Base-by-base conservation (phyloP, 2,797 vertebrate species). In the Brachyrhaphis roseni region DNA sequence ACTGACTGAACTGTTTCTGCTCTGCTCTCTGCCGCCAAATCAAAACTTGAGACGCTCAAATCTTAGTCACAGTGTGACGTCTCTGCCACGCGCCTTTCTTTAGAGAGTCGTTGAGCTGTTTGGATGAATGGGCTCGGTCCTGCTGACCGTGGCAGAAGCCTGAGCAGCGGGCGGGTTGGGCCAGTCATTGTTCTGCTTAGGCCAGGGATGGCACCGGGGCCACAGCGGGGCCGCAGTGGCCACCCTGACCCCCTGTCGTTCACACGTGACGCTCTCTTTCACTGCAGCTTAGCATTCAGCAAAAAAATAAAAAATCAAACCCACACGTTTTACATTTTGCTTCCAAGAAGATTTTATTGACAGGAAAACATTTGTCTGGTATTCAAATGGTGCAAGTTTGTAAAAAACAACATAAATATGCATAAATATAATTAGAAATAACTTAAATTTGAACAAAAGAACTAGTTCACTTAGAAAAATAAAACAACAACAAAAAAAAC, bases 341-440 rank as follows among this genome's bases (percentile, higher is more conserved):
- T 92, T 84, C 81, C 92, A 93, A 59, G 12, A 57, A 57, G 78
- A 84, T 70, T 95, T 95, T 95, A 95, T 96, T 94, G 88, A 93
- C 90, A 91, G 88, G 89, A 95, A 92, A 91, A 84, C 79, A 77
- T 83, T 79, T 84, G 86, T 85, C 71, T 89, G 82, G 84, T 79
- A 87, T 87, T 93, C 82, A 82, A 78, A 89, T 79, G 86, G 86
- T 86, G 85, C 86, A 90, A 88, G 92, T 84, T 87, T 81, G 73
- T 45, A 84, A 87, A 59, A 59, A 59, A 59, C 91, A 91, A 96
- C 94, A 96, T 96, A 96, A 96, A 96, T 96, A 96, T 89, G 93
- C 83, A 96, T 95, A 95, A 96, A 94, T 96, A 96, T 92, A 85
- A 88, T 94, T 92, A 88, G 88, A 93, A 96, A 96, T 96, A 96